Evolutionary conservation across 2,797 vertebrate species (phyloP), one percentile per base, ranked within the genome.

Genomic region (Taenioides sp.): DNA sequence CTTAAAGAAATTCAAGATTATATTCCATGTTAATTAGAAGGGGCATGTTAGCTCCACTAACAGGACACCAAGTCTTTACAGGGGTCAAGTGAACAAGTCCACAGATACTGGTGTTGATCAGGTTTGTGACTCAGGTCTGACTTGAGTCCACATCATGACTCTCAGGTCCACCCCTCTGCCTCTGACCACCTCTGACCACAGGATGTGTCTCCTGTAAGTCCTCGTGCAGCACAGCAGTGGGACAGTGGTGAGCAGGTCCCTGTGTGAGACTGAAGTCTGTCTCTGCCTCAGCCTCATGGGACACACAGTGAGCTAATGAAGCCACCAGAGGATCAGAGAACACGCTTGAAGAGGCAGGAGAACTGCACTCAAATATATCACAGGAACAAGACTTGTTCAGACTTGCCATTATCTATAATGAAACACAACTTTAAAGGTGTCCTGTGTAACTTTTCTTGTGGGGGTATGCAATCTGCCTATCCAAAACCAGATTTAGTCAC

Each of bases 291-390:
- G 23, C 79, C 89, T 81, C 84, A 20, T 40, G 88, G 81, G 86
- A 89, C 74, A 70, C 76, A 55, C 77, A 43, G 62, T 37, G 59
- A 80, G 83, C 75, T 92, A 92, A 93, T 91, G 87, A 92, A 79
- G 85, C 86, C 91, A 91, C 83, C 81, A 80, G 90, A 89, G 86
- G 76, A 89, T 87, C 71, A 89, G 83, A 87, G 59, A 23, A 87
- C 84, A 50, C 66, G 87, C 84, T 87, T 49, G 69, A 79, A 87
- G 88, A 80, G 86, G 63, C 68, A 78, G 71, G 69, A 81, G 67
- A 81, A 75, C 25, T 62, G 28, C 7, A 55, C 63, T 77, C 66
- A 86, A 80, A 76, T 78, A 73, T 63, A 86, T 80, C 74, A 71
- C 61, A 66, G 52, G 58, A 69, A 12, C 49, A 37, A 73, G 34